phyloP scores from a whole-genome alignment of 2,113 vertebrate species.

The Cercopithecus mona region DNA sequence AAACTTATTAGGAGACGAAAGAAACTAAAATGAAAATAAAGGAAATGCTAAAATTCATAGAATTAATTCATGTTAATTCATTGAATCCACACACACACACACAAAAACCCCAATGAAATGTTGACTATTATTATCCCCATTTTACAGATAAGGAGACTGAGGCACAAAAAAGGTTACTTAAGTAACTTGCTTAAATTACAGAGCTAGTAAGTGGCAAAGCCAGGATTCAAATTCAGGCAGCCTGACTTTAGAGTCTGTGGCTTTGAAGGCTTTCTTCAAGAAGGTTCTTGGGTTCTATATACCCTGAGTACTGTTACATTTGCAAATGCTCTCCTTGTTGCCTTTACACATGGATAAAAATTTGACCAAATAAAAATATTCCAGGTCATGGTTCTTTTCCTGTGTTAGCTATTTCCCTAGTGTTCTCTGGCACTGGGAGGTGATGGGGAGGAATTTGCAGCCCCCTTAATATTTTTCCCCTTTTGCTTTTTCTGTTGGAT shows the following conservation, averaged over 20 bases:
- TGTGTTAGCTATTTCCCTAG: neutral
- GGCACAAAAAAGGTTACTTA: neutral
- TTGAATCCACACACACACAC: neutral
- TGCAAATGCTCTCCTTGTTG: neutral
- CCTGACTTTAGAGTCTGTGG: neutral
- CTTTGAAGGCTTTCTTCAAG: neutral
- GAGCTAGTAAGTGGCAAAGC: neutral
- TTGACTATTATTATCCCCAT: neutral
- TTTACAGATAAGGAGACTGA: neutral
- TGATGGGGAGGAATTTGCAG: neutral
- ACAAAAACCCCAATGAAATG: neutral
- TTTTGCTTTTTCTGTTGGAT: neutral
- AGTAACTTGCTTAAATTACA: neutral
- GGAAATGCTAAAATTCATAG: neutral
- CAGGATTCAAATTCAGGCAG: neutral
- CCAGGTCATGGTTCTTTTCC: neutral
- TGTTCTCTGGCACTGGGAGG: neutral
- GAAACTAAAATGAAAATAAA: neutral
- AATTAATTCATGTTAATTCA: neutral
- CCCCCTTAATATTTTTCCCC: neutral
- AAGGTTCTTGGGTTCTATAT: neutral
- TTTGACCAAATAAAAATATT: neutral
- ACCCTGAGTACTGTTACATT: neutral
- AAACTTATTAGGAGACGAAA: neutral
- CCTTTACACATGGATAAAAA: neutral